Conservation (phyloP, 2,113 vertebrate genomes). For the Noturus placidus region DNA sequence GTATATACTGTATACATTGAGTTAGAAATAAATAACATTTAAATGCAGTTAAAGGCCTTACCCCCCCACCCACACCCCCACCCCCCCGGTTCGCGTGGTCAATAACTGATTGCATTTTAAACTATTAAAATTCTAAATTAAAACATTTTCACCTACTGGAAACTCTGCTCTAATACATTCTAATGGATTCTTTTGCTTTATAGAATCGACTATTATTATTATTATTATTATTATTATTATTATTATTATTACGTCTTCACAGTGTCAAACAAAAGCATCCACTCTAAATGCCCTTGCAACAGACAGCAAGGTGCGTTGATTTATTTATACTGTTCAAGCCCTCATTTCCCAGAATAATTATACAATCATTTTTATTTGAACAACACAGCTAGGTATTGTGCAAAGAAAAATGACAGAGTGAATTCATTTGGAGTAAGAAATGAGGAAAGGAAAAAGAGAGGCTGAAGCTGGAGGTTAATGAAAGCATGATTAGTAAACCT, state of each 20-base stretch:
- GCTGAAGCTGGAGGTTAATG: slow-evolving; percentile 58
- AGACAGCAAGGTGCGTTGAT: slow-evolving; percentile 54
- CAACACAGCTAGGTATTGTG: slow-evolving; percentile 34
- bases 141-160: neutral
- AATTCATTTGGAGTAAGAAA: slow-evolving; percentile 17
- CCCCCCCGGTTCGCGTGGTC: too few species aligned
- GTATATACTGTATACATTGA: neutral
- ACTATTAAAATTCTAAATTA: neutral
- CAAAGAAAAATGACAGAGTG: slow-evolving; percentile 48
- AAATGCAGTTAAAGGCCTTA: too few species aligned
- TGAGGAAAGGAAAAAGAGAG: slow-evolving; percentile 32
- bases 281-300: slow-evolving; percentile 51
- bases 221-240: neutral
- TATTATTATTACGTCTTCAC: neutral
- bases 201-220: neutral
- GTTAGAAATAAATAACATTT: neutral
- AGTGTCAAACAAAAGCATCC: slow-evolving; percentile 49
- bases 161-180: neutral
- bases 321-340: slow-evolving; percentile 59
- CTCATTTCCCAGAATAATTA: slow-evolving; percentile 54
- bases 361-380: slow-evolving; percentile 58
- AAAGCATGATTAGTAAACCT: slow-evolving; percentile 68
- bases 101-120: neutral
- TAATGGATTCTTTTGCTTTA: neutral
- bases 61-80: too few species aligned